These are phyloP conservation scores for Danio tinwini DNA, from an alignment of 2,797 vertebrate species.

Conservation along the genomic window DNA sequence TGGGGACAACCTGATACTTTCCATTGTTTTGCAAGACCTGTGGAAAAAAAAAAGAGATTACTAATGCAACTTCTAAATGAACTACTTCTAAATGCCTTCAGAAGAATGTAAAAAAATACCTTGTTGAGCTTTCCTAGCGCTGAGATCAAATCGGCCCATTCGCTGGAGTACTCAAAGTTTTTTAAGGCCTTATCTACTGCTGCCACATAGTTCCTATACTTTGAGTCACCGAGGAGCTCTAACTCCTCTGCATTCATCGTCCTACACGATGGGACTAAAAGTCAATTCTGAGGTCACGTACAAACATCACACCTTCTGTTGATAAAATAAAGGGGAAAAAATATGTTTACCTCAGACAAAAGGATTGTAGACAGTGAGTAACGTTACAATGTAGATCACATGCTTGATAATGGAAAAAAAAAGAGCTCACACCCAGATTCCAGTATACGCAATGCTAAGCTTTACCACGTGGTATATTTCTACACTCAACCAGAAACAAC, in stretches of 20 bases:
- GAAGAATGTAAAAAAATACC: slow-evolving; percentile 71
- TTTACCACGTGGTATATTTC: background rate
- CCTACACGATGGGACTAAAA: slow-evolving; percentile 81
- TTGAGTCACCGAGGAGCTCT: slow-evolving; percentile 96
- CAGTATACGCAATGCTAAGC: background rate
- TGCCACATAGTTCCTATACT: slow-evolving; percentile 98
- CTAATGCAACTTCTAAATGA: background rate
- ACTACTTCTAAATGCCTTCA: background rate
- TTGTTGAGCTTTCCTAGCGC: slow-evolving; percentile 98
- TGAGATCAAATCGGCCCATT: slow-evolving; percentile 99
- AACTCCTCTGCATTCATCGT: slow-evolving; percentile 99
- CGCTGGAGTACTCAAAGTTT: slow-evolving; percentile 99
- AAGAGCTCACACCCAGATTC: slow-evolving; percentile 22
- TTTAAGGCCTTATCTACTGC: slow-evolving; percentile 98
- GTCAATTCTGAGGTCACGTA: slow-evolving; percentile 79
- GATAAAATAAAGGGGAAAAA: background rate
- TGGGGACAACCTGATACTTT: slow-evolving; percentile 97
- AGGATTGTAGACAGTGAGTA: background rate
- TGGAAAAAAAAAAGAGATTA: background rate
- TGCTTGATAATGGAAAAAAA: background rate
- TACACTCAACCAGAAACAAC: background rate
- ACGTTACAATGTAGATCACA: background rate
- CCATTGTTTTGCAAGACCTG: slow-evolving; percentile 98
- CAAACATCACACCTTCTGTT: slow-evolving; percentile 80
- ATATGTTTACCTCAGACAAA: slow-evolving; percentile 1